These are phyloP conservation scores for Enteromius fasciolatus DNA, from an alignment of 2,797 vertebrate species.

Conservation along the genomic window DNA sequence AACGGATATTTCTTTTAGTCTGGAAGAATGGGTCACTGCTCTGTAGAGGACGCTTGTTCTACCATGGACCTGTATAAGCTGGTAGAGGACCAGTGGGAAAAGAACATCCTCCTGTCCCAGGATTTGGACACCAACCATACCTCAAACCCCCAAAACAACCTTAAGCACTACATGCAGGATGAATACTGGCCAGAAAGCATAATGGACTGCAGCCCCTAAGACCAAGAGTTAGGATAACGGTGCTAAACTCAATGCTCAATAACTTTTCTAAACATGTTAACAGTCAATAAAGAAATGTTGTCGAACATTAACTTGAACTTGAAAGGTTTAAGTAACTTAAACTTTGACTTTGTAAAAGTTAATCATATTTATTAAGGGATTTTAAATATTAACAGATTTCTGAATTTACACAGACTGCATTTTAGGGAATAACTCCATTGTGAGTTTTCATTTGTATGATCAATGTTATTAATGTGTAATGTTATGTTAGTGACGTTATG, in stretches of 20 bases:
- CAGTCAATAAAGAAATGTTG: not conserved
- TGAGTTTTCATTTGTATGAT: constrained; percentile 4
- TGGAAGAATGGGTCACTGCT: constrained; percentile 84
- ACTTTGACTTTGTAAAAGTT: not conserved
- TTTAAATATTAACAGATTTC: not conserved
- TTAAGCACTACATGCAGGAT: constrained; percentile 88
- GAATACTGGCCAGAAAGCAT: constrained; percentile 87
- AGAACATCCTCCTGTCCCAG: constrained; percentile 71
- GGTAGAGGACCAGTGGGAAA: constrained; percentile 89
- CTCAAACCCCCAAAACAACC: constrained; percentile 61
- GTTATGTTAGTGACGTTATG: constrained; percentile 1
- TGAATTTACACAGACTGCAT: not conserved
- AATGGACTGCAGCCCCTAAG: constrained; percentile 66
- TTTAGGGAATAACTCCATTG: constrained; percentile 1
- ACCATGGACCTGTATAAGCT: constrained; percentile 93
- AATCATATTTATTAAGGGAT: not conserved
- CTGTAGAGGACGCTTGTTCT: constrained; percentile 88
- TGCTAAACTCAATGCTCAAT: not conserved
- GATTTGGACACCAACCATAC: constrained; percentile 31
- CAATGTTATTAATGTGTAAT: not conserved
- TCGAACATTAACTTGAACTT: not conserved
- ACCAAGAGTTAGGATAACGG: not conserved
- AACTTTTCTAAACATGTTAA: not conserved
- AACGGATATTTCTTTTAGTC: constrained; percentile 69
- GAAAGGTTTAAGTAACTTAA: not conserved